phyloP scores from a whole-genome alignment of 2,888 invertebrate species.

The Ditula angustiorana region DNA sequence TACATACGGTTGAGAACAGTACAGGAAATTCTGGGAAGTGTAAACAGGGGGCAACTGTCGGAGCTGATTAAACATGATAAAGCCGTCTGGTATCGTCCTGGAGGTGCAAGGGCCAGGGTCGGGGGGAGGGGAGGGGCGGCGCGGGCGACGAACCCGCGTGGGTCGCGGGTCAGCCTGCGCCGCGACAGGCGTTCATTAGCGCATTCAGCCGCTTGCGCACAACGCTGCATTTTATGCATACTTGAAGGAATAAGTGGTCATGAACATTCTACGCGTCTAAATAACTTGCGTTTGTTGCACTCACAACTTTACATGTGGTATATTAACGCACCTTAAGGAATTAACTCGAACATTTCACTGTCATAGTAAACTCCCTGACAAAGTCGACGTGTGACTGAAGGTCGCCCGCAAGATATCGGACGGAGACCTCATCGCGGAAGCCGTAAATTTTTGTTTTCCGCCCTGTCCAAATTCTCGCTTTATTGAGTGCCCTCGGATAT shows the following conservation, averaged over 20 bases:
- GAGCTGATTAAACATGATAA: constrained; percentile 67
- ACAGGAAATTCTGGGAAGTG: constrained; percentile 50
- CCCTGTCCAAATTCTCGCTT: constrained; percentile 54
- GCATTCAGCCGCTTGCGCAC: constrained; percentile 67
- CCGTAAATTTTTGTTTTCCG: constrained; percentile 62
- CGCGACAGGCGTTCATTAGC: constrained; percentile 80
- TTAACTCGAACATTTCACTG: constrained; percentile 4
- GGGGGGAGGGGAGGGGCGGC: constrained; percentile 48
- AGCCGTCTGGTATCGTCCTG: constrained; percentile 64
- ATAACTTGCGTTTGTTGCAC: constrained; percentile 25
- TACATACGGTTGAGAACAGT: constrained; percentile 34
- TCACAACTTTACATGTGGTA: background rate
- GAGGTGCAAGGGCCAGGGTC: constrained; percentile 49
- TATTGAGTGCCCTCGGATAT: constrained; percentile 54
- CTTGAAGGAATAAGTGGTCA: constrained; percentile 16
- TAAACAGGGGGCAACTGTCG: constrained; percentile 58
- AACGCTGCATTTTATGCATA: constrained; percentile 45
- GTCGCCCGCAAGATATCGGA: constrained; percentile 49
- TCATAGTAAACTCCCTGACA: constrained; percentile 17
- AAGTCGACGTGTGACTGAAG: constrained; percentile 44
- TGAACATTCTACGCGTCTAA: constrained; percentile 9
- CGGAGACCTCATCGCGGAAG: constrained; percentile 63
- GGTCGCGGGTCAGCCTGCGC: constrained; percentile 79
- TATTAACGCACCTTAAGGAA: background rate
- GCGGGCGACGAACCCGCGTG: constrained; percentile 80